Evolutionary conservation across 1,140 invertebrate species (phyloP).

Genomic region (Bombus cullumanus): DNA sequence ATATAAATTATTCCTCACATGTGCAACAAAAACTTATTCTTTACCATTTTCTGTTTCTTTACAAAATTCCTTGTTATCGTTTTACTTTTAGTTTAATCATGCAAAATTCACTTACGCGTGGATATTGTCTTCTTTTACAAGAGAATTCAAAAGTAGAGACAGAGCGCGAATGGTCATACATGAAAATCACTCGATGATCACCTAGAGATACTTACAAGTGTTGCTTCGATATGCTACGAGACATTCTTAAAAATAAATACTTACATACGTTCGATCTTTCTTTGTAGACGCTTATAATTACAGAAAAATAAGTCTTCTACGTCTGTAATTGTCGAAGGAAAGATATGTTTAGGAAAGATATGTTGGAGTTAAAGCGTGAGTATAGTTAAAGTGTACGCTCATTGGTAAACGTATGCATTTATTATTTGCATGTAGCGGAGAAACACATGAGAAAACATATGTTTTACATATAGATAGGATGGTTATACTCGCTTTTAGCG

Average conservation of each 20-base stretch:
- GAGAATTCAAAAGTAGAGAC: conserved; percentile 3
- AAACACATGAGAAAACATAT: neutral
- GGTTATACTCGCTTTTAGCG: neutral
- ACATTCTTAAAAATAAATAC: too few relatives aligned
- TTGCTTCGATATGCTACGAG: neutral
- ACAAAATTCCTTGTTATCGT: neutral
- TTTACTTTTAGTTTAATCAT: neutral
- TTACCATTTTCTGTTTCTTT: neutral
- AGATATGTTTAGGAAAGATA: conserved; percentile 13
- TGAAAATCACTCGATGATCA: neutral
- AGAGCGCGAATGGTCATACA: conserved; percentile 18
- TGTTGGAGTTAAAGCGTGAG: neutral
- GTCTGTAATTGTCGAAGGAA: neutral
- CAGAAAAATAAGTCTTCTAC: neutral
- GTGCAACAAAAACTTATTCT: neutral
- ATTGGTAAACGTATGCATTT: neutral
- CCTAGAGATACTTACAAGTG: neutral
- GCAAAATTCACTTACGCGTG: neutral
- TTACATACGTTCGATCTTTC: neutral
- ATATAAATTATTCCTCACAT: neutral
- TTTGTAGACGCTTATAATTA: neutral
- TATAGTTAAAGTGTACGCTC: neutral
- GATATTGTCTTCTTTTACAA: conserved; percentile 22
- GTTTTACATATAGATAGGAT: neutral
- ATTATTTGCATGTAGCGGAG: neutral